phyloP scores from a whole-genome alignment of 1,140 invertebrate genomes.

The Ctenoplectra terminalis region DNA sequence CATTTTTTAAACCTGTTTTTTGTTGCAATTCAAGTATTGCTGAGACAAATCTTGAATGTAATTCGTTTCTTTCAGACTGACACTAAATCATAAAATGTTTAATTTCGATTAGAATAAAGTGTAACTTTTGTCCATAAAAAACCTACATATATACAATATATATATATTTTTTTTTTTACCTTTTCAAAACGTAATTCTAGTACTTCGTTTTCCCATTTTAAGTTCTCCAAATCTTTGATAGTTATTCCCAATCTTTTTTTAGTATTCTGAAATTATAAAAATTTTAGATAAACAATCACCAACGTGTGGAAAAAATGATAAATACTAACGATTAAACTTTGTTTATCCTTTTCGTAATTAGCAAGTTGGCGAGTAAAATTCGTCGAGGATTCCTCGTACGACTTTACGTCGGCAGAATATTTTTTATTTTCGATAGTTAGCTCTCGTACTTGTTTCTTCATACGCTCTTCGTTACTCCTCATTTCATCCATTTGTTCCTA shows the following conservation, averaged over 20 bases:
- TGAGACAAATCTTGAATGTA: constrained; percentile 90
- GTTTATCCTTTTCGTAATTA: constrained; percentile 92
- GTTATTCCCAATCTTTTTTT: constrained; percentile 83
- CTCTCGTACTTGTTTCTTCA: constrained; percentile 87
- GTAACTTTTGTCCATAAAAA: constrained; percentile 24
- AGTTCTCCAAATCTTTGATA: constrained; percentile 87
- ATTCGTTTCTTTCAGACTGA: constrained; percentile 89
- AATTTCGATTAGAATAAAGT: constrained; percentile 44
- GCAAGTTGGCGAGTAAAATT: constrained; percentile 89
- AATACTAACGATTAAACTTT: constrained; percentile 78
- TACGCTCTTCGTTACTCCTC: constrained; percentile 91
- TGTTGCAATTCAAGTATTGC: constrained; percentile 94
- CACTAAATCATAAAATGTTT: constrained; percentile 78
- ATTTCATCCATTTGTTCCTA: constrained; percentile 93
- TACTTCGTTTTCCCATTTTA: constrained; percentile 90
- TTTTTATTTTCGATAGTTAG: constrained; percentile 88
- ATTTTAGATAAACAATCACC: constrained; percentile 2
- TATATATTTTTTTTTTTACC: constrained; percentile 77
- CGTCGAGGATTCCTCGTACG: constrained; percentile 86
- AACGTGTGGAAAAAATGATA: neutral
- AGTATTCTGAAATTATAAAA: constrained; percentile 85
- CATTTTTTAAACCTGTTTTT: constrained; percentile 90
- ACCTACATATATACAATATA: too few relatives aligned
- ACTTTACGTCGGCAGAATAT: constrained; percentile 88
- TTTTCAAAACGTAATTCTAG: constrained; percentile 91